Conservation (phyloP, 92 coral and sea anemone genomes). For the Bergia puertoricense region DNA sequence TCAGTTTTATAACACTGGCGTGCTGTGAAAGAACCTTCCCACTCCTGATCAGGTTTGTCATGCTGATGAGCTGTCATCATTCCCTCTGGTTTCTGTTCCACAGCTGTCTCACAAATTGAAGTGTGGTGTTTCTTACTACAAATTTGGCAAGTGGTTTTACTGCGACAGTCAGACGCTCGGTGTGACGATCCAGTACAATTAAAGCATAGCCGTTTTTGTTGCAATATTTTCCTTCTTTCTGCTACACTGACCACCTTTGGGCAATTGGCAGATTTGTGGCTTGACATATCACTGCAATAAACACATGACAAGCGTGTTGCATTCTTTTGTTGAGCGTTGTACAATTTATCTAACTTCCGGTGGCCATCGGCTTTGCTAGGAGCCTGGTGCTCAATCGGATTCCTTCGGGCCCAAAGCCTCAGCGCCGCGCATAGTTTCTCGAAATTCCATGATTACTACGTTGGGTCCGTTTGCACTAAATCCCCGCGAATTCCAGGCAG, state of each 20-base stretch:
- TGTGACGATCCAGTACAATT: conserved; percentile 9
- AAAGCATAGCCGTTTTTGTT: background rate
- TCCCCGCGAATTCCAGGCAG: conserved; percentile 43
- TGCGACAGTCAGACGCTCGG: conserved; percentile 8
- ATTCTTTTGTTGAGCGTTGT: conserved; percentile 10
- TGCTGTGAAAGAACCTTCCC: too few species aligned
- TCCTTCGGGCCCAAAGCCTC: conserved; percentile 37
- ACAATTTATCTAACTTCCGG: conserved; percentile 9
- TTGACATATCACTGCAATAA: conserved; percentile 14
- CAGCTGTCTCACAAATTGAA: background rate
- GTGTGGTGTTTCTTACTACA: conserved; percentile 21
- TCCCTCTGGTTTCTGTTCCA: background rate
- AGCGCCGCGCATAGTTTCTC: conserved; percentile 36
- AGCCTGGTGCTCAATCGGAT: background rate
- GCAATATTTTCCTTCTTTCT: conserved; percentile 11
- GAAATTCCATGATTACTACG: conserved; percentile 35
- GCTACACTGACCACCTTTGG: conserved; percentile 13
- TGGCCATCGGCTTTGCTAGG: background rate
- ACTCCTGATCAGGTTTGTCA: too few species aligned
- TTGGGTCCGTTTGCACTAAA: conserved; percentile 24
- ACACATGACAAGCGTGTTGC: background rate
- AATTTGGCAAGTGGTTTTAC: background rate
- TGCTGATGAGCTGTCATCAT: too few species aligned
- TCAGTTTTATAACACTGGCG: too few species aligned
- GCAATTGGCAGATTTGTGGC: conserved; percentile 21